Conservation (phyloP, 1,140 invertebrate genomes). For the Euwallacea similis region DNA sequence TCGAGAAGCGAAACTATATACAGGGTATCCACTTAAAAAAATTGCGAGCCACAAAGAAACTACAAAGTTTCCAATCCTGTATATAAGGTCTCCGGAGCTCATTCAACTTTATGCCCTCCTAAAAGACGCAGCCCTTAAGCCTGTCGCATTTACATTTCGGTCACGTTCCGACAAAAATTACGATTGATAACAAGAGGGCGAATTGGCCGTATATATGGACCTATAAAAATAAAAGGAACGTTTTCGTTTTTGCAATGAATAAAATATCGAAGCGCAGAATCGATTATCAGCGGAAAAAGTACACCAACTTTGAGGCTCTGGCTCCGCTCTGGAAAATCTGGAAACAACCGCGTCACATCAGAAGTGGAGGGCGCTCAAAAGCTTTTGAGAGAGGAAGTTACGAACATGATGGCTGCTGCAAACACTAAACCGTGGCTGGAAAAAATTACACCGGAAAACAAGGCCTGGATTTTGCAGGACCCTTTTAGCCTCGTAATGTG, state of each 20-base stretch:
- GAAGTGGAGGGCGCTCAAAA: constrained; percentile 8
- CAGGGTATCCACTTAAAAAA: no score
- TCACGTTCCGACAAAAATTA: constrained; percentile 23
- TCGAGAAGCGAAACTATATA: no score
- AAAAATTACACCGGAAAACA: constrained; percentile 8
- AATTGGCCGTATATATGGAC: constrained; percentile 23
- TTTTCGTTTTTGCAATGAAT: constrained; percentile 18
- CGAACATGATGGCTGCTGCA: neutral
- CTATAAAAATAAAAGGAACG: constrained; percentile 22
- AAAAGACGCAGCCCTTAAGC: neutral
- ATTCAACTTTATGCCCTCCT: neutral
- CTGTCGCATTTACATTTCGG: neutral
- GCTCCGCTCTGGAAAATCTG: neutral
- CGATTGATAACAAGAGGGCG: constrained; percentile 27
- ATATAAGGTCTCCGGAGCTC: neutral
- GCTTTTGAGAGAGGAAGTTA: constrained; percentile 7
- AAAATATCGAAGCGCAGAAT: constrained; percentile 7
- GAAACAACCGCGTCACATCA: constrained; percentile 10
- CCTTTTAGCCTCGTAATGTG: neutral
- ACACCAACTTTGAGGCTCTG: neutral
- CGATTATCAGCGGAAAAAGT: neutral
- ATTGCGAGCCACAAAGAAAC: no score
- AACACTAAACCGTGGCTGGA: neutral
- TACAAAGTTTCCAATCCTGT: no score
- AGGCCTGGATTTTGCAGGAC: constrained; percentile 2